Evolutionary conservation across 2,113 vertebrate genomes (phyloP).

Genomic region (Heliornis fulica): DNA sequence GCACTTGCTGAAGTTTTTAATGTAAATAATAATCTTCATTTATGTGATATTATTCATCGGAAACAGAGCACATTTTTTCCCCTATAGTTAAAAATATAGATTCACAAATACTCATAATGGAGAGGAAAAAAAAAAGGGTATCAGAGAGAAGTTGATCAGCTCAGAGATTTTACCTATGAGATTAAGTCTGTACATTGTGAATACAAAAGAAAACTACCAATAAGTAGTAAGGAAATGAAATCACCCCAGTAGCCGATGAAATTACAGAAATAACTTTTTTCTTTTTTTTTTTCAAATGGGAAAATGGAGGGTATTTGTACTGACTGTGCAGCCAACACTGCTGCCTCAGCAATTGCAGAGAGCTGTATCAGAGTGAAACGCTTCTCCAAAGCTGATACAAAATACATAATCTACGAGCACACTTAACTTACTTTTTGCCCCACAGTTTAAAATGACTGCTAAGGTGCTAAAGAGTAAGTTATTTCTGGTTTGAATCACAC

Average conservation of each 20-base stretch:
- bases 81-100: neutral
- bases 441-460: neutral
- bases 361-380: neutral
- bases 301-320: neutral
- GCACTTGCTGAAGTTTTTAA: neutral
- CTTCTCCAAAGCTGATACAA: neutral
- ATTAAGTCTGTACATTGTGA: neutral
- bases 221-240: neutral
- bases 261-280: neutral
- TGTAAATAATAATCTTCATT: neutral
- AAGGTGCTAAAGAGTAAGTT: neutral
- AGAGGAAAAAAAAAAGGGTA: neutral
- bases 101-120: neutral
- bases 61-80: neutral
- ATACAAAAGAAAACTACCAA: neutral
- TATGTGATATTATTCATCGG: neutral
- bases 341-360: neutral
- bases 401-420: neutral
- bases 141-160: neutral
- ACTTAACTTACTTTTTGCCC: neutral
- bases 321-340: neutral
- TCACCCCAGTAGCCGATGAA: neutral
- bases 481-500: neutral
- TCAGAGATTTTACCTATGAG: neutral
- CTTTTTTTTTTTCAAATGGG: neutral